phyloP scores from a whole-genome alignment of 2,113 vertebrate species.

The Perccottus glenii region DNA sequence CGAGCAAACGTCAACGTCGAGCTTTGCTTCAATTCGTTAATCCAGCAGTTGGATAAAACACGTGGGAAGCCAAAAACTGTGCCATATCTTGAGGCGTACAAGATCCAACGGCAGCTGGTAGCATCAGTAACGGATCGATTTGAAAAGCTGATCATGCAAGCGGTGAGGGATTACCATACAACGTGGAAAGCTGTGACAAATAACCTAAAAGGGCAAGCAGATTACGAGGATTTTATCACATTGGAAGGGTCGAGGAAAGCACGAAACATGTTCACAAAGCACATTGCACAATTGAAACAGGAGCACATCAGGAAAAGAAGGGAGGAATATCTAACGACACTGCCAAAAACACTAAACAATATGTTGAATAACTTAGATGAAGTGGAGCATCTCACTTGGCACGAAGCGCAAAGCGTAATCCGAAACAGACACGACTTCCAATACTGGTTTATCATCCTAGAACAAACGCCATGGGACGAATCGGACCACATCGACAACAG shows the following conservation, averaged over 20 bases:
- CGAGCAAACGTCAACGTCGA: slow-evolving; percentile 92
- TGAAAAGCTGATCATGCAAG: slow-evolving; percentile 91
- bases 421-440: slow-evolving; percentile 91
- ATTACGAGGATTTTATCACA: slow-evolving; percentile 95
- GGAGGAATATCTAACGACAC: slow-evolving; percentile 94
- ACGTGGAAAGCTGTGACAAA: slow-evolving; percentile 94
- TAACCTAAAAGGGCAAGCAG: slow-evolving; percentile 91
- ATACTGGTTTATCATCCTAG: slow-evolving; percentile 92
- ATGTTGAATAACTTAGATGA: slow-evolving; percentile 93
- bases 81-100: slow-evolving; percentile 95
- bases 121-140: slow-evolving; percentile 92
- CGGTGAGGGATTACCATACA: slow-evolving; percentile 94
- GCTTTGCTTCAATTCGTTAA: slow-evolving; percentile 92
- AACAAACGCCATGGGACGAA: slow-evolving; percentile 95
- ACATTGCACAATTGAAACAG: slow-evolving; percentile 94
- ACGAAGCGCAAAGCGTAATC: slow-evolving; percentile 90
- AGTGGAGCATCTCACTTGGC: slow-evolving; percentile 91
- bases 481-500: slow-evolving; percentile 95
- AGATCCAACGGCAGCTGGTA: slow-evolving; percentile 91
- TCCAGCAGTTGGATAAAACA: slow-evolving; percentile 97
- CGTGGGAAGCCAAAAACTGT: slow-evolving; percentile 96
- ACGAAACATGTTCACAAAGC: slow-evolving; percentile 92
- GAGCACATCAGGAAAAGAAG: slow-evolving; percentile 94
- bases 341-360: slow-evolving; percentile 94
- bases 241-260: slow-evolving; percentile 95